Evolutionary conservation across 2,888 invertebrate genomes (phyloP).

Genomic region (Latrodectus elegans): DNA sequence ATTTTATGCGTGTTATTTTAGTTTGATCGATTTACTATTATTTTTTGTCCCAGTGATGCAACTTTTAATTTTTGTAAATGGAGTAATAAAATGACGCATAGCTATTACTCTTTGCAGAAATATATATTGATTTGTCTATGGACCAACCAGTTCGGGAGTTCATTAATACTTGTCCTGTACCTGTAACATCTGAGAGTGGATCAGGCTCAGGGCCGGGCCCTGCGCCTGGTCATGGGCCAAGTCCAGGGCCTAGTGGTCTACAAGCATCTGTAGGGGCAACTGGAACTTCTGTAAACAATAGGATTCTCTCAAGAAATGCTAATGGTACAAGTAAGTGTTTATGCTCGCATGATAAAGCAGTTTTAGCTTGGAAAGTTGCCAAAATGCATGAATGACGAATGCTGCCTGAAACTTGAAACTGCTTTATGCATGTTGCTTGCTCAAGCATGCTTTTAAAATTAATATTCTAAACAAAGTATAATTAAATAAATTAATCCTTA

Average conservation of each 20-base stretch:
- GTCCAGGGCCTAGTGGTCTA: conserved; percentile 35
- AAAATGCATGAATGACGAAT: conserved; percentile 38
- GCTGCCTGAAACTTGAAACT: conserved; percentile 49
- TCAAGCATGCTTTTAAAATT: conserved; percentile 31
- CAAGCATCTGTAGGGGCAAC: conserved; percentile 37
- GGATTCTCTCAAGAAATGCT: conserved; percentile 67
- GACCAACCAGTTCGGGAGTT: conserved; percentile 68
- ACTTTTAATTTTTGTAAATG: neutral
- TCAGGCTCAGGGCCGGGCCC: conserved; percentile 59
- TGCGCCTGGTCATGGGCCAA: conserved; percentile 63
- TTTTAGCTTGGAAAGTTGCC: conserved; percentile 49
- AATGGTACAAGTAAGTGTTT: conserved; percentile 70
- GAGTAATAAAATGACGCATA: conserved; percentile 1
- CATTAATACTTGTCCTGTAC: conserved; percentile 65
- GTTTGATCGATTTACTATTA: neutral
- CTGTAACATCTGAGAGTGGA: conserved; percentile 65
- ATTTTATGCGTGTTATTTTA: neutral
- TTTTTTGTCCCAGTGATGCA: neutral
- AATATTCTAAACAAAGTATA: neutral
- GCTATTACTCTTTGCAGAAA: conserved; percentile 37
- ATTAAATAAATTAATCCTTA: neutral
- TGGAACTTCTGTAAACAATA: conserved; percentile 25
- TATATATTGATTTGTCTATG: conserved; percentile 54
- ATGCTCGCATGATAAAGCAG: conserved; percentile 60
- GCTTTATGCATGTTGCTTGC: conserved; percentile 56